Base-by-base conservation (phyloP, 2,113 vertebrate genomes). In the Hydrolagus affinis region DNA sequence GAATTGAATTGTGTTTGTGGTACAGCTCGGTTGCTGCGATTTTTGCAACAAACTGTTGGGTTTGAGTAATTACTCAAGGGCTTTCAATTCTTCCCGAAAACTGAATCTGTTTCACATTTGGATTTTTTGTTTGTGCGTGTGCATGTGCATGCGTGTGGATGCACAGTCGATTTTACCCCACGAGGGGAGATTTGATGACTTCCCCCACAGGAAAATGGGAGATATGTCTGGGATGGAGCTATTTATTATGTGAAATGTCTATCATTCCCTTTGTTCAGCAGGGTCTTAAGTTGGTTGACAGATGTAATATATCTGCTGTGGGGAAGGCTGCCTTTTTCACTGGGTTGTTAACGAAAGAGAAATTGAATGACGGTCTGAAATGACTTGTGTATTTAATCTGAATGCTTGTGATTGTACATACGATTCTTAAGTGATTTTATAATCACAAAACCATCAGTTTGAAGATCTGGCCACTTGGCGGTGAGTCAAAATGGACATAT, bases 201-300 rank as follows among this genome's bases (percentile, higher is more conserved):
- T 28, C 6, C 44, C 76, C 74, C 14, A 62, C 62, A 7, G 56
- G 57, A n/a, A 64, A 15, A 21, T 28, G 23, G 59, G 11, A 62
- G 76, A 62, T 80, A 64, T 57, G 62, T 80, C 76, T 80, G 76
- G 76, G 62, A 25, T 62, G 57, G n/a, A n/a, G n/a, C n/a, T 12
- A 62, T n/a, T 60, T 80, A 28, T 80, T 80, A 30, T 28, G 11
- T 2, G 62, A 80, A 6, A 23, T 3, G n/a, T 25, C 57, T 64
- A 14, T 80, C 17, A 56, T 21, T 75, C 56, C 30, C 73, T 75
- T 19, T n/a, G 14, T 75, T 44, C 17, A 80, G 17, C 28, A 64
- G n/a, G 4, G 3, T 64, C 23, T 8, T 15, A 9, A 14, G 11
- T 80, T 80, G 76, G 12, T 30, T 80, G 59, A 80, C 23, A 64